Evolutionary conservation across 2,888 invertebrate species (phyloP), one percentile per base, ranked within the genome.

Genomic region (Tetropium fuscum): DNA sequence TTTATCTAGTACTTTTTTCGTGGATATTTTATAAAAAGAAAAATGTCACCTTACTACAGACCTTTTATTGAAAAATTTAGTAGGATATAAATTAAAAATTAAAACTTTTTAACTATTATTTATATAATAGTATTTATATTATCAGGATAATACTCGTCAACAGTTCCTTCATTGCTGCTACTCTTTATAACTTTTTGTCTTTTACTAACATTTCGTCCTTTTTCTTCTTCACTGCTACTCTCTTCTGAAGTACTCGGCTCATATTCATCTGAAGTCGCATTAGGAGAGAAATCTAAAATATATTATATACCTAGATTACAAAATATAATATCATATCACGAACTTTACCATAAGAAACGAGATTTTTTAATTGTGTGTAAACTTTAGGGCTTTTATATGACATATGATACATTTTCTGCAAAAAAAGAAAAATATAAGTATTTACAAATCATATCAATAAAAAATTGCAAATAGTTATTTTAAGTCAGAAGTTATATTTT

Each of bases 111-210:
- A n/a, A n/a, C n/a, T n/a, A n/a, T n/a, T n/a, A n/a, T n/a, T n/a
- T n/a, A n/a, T n/a, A n/a, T n/a, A n/a, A n/a, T n/a, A 27, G 27
- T 27, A 27, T 27, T 27, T 27, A 27, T 27, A 27, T 27, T 27
- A n/a, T 27, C n/a, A n/a, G 27, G 27, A n/a, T 27, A 27, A 27
- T 27, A 3, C 27, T 27, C 27, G 27, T 27, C 6, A 27, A 27
- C 27, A 7, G 27, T 27, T n/a, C 7, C 27, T 27, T 27, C 27
- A 27, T 27, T 27, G 27, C 27, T 27, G 27, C 27, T 27, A 27
- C 27, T 27, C 27, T n/a, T 27, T 27, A 27, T 27, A 27, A 27
- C 27, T 27, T 27, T 27, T 7, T 27, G 27, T 27, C 27, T 27
- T 27, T 27, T 27, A 27, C n/a, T n/a, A n/a, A 27, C 27, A 27